Evolutionary conservation across 2,113 vertebrate species (phyloP).

Genomic region (Eonycteris spelaea): DNA sequence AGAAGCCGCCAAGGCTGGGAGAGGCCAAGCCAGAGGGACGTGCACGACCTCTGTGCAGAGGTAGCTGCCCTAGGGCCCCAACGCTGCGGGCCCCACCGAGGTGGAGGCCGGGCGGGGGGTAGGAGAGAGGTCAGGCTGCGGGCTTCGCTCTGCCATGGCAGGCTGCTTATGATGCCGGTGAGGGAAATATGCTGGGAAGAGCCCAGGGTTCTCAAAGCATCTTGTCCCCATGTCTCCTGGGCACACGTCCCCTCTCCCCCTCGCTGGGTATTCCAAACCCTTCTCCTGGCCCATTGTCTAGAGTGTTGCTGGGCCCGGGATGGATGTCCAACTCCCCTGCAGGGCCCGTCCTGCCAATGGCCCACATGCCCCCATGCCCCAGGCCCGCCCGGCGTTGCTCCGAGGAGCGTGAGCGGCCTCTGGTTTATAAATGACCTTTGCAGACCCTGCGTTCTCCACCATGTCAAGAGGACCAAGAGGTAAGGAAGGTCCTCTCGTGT

Average conservation of each 20-base stretch:
- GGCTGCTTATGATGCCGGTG: rapidly evolving
- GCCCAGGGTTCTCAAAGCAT: neutral
- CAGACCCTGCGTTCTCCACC: rapidly evolving
- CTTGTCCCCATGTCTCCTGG: too few species aligned
- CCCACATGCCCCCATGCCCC: rapidly evolving
- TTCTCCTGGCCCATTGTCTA: neutral
- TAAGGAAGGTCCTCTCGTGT: rapidly evolving
- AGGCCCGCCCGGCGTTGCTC: neutral
- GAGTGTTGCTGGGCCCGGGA: neutral
- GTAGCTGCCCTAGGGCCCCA: neutral
- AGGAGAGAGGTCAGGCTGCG: rapidly evolving
- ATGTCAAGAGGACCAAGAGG: neutral
- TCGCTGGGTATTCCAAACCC: neutral
- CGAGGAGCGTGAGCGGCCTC: neutral
- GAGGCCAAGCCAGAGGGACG: too few species aligned
- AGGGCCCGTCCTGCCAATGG: neutral
- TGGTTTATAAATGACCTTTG: neutral
- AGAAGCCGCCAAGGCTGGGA: neutral
- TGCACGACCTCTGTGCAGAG: neutral
- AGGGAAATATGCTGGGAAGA: rapidly evolving
- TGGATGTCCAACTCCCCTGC: rapidly evolving
- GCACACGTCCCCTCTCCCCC: rapidly evolving
- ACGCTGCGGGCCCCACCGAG: rapidly evolving
- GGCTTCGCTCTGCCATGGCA: rapidly evolving
- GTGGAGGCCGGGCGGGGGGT: rapidly evolving